Base-by-base conservation (phyloP, 2,113 vertebrate genomes). In the Telmatochromis brachygnathus region DNA sequence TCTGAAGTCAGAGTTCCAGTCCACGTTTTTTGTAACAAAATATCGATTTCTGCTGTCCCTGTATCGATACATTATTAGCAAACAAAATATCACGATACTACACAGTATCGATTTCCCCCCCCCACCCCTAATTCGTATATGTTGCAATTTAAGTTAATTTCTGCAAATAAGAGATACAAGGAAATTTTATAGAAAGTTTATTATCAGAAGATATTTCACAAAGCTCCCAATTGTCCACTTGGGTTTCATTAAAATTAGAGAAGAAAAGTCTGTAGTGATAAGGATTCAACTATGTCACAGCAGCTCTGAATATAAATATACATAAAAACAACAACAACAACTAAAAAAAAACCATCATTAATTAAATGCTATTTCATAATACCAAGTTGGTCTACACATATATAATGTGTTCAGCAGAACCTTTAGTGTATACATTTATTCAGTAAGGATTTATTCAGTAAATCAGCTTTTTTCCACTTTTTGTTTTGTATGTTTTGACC, bases 321-420 rank as follows among this genome's bases (percentile, higher is more conserved):
- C 68, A 47, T 45, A 47, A 75, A 33, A 62, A 35, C 15, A 60
- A 9, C 9, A 60, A 30, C 26, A 62, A 62, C 3, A 17, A 58
- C 13, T 4, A 17, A 33, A 14, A 14, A 21, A 37, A n/a, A 73
- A 3, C 0, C 39, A 28, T 19, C 23, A 11, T 19, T 47, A 7
- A 47, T 47, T 10, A 75, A 47, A 28, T 17, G 21, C 39, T 15
- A 11, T 47, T 73, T 28, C 23, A 28, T 19, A 45, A 47, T 19
- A 70, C n/a, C 12, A 47, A 45, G 13, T 6, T 42, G 7, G 5
- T 28, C 21, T 42, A 42, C 12, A 60, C 14, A 70, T 42, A 42
- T 23, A 9, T 70, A 47, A 17, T 45, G 39, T 45, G 2, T 75
- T 26, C 14, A 28, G 23, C 15, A 15, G 39, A 75, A 75, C 39